Evolutionary conservation across 2,797 vertebrate genomes (phyloP).

Genomic region (Psittacula derbiana): DNA sequence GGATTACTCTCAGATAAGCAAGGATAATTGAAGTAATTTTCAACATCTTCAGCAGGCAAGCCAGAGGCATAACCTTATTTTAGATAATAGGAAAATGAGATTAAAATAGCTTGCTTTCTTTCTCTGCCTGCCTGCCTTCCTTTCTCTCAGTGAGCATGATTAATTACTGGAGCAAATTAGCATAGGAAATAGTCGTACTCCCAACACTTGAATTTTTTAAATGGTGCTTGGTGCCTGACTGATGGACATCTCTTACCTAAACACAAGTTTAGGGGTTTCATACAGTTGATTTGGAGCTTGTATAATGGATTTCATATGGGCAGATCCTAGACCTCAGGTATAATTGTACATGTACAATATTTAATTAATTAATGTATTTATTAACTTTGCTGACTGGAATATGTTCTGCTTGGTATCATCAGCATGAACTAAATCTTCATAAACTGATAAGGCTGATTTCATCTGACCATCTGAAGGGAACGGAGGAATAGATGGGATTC

Average conservation of each 20-base stretch:
- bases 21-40: conserved; percentile 60
- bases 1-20: conserved; percentile 39
- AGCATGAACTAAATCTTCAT: neutral
- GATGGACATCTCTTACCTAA: neutral
- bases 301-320: neutral
- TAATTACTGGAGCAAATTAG: neutral
- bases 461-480: neutral
- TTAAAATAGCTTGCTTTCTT: neutral
- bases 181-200: neutral
- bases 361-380: neutral
- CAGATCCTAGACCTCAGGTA: neutral
- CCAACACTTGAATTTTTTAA: neutral
- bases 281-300: neutral
- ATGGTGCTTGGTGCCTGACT: neutral
- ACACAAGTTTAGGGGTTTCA: neutral
- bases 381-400: neutral
- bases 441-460: neutral
- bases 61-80: conserved; percentile 32
- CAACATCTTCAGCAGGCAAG: conserved; percentile 40
- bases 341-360: neutral
- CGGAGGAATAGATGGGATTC: neutral
- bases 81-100: conserved; percentile 26
- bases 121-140: neutral
- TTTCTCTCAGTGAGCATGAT: neutral
- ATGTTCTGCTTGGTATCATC: neutral